These are phyloP conservation scores for Polydrusus tereticollis DNA, from an alignment of 2,888 invertebrate genomes.

Conservation along the genomic window DNA sequence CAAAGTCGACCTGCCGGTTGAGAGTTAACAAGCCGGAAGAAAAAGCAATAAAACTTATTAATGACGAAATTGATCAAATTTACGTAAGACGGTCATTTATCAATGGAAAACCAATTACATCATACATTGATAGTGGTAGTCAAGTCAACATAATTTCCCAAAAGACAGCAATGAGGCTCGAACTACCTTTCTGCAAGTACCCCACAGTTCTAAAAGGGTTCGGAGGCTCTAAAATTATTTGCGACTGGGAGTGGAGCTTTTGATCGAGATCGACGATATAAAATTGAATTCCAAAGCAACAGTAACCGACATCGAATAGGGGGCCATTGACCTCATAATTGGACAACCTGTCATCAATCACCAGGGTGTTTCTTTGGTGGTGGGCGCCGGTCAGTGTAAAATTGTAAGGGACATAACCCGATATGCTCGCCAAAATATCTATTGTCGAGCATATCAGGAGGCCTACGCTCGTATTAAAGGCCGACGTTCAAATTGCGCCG, in stretches of 20 bases:
- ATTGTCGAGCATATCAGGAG: too few relatives aligned
- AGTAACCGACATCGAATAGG: conserved; percentile 12
- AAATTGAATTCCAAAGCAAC: conserved; percentile 4
- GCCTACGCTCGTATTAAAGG: too few relatives aligned
- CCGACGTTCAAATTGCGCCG: too few relatives aligned
- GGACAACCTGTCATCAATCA: conserved; percentile 32
- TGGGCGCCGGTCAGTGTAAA: too few relatives aligned
- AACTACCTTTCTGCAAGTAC: neutral
- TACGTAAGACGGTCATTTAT: neutral
- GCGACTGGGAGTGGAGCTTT: neutral
- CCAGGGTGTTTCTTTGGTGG: conserved; percentile 11
- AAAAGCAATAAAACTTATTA: too few relatives aligned
- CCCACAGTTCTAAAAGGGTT: conserved; percentile 28
- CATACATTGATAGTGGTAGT: conserved; percentile 11
- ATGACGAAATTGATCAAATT: neutral
- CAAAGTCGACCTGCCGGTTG: too few relatives aligned
- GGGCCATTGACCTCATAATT: conserved; percentile 17
- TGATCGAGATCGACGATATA: conserved; percentile 14
- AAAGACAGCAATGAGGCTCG: neutral
- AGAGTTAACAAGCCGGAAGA: too few relatives aligned
- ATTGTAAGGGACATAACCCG: too few relatives aligned
- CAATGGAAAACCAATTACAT: neutral
- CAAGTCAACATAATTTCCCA: neutral
- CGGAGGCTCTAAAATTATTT: neutral
- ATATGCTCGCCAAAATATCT: too few relatives aligned